Evolutionary conservation across 2,888 invertebrate genomes (phyloP).

Genomic region (Plebejus melissa): DNA sequence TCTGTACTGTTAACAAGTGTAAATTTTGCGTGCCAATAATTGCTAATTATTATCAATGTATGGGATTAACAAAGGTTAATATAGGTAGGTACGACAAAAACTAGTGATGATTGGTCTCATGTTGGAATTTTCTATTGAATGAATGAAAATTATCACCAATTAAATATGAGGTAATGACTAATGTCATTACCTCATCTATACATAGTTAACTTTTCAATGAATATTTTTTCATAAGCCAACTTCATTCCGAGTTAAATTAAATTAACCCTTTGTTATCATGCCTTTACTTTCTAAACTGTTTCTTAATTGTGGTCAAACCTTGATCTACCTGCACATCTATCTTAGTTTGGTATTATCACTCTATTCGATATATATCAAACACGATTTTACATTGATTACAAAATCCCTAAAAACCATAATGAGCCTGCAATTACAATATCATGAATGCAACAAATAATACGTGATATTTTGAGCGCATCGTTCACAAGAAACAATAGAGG

Average conservation of each 20-base stretch:
- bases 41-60: slow-evolving; percentile 2
- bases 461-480: not conserved
- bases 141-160: slow-evolving; percentile 1
- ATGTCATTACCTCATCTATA: not conserved
- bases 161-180: not conserved
- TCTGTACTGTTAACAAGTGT: not conserved
- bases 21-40: not conserved
- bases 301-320: not conserved
- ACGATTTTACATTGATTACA: not conserved
- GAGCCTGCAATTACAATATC: not conserved
- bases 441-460: not conserved
- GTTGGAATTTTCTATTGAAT: slow-evolving; percentile 16
- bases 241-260: not conserved
- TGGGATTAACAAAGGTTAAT: not conserved
- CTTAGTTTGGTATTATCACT: not conserved
- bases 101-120: not conserved
- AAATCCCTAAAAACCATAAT: not conserved
- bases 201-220: not conserved
- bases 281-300: not conserved
- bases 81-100: not conserved
- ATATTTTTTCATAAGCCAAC: not conserved
- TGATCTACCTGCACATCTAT: not conserved
- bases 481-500: not conserved
- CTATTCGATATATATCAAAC: too few relatives aligned
- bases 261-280: too few relatives aligned